Evolutionary conservation across 2,113 vertebrate species (phyloP), one percentile per base, ranked within the genome.

Genomic region (Vireo altiloquus): DNA sequence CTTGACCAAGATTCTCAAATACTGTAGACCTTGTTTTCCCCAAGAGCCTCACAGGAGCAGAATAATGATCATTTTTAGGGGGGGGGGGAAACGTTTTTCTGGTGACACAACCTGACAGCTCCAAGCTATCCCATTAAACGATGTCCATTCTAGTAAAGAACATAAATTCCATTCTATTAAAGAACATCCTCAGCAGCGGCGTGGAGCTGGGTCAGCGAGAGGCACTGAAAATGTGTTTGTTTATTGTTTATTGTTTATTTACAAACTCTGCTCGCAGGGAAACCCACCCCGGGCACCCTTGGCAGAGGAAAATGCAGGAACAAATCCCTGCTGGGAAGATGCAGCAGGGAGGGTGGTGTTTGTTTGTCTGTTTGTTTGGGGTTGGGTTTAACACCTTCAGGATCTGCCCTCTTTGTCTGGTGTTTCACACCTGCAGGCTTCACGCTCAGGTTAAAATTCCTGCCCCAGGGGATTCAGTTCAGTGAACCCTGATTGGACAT

Each of bases 401-500:
- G 10, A 25, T 13, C 69, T 27, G 3, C 49, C 7, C 6, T 6
- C 3, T 64, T 52, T 44, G 4, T 17, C 59, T 9, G 25, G 14
- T 30, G 25, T 52, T 88, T 90, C 53, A 53, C 54, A 30, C 54
- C 60, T 80, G 49, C 13, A 39, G 14, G 2, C n/a, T 4, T 8
- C 13, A 6, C 23, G 1, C 30, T 60, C 9, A 0, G n/a, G 64
- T 65, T 12, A 8, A 24, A 91, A 63, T 15, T 25, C 66, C 31
- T 63, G 60, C 68, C 90, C 16, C 15, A 6, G n/a, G 64, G 81
- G 5, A 21, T 5, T 27, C 47, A 23, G 5, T 2, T 31, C 44
- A 15, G 13, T 17, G 60, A 27, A 1, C 71, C 68, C 23, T 64
- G 25, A 6, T 39, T 15, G 17, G 0, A 2, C 2, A 1, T 16